phyloP scores from a whole-genome alignment of 2,797 vertebrate genomes.

The Sebastes iracundus region DNA sequence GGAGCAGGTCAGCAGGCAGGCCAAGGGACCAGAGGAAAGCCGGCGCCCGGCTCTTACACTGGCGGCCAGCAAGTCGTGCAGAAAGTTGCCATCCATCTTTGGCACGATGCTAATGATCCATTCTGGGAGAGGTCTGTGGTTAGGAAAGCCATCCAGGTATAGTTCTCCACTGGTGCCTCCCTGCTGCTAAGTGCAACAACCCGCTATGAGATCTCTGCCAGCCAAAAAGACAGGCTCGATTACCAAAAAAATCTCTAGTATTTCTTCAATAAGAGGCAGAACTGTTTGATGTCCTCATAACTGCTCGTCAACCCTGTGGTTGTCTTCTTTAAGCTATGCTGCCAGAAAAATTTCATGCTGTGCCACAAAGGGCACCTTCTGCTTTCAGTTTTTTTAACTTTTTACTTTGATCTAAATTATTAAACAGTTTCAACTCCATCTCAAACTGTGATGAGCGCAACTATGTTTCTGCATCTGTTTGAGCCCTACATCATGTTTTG shows the following conservation, averaged over 20 bases:
- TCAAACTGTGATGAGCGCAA: conserved; percentile 32
- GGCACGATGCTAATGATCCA: conserved; percentile 83
- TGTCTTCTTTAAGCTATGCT: conserved; percentile 69
- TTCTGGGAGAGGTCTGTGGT: conserved; percentile 73
- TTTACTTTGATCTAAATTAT: conserved; percentile 68
- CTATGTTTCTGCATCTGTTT: conserved; percentile 16
- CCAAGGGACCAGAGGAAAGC: conserved; percentile 78
- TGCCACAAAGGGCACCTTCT: conserved; percentile 39
- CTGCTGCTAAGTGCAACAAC: conserved; percentile 59
- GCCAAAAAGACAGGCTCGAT: conserved; percentile 51
- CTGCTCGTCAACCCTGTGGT: conserved; percentile 61
- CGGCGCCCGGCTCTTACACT: conserved; percentile 66
- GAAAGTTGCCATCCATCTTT: conserved; percentile 87
- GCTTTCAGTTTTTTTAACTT: conserved; percentile 42
- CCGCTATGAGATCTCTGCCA: conserved; percentile 64
- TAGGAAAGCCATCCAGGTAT: conserved; percentile 72
- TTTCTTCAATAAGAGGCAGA: conserved; percentile 64
- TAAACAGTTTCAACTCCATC: conserved; percentile 36
- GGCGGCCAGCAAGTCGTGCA: conserved; percentile 80
- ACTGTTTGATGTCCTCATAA: conserved; percentile 77
- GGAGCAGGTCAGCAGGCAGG: conserved; percentile 83
- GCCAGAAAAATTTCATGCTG: conserved; percentile 46
- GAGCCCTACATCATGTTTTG: conserved; percentile 2
- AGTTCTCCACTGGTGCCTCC: conserved; percentile 64
- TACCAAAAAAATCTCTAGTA: conserved; percentile 43